These are phyloP conservation scores for Drosophila imparisetae DNA, from an alignment of 2,888 invertebrate species.

Conservation along the genomic window DNA sequence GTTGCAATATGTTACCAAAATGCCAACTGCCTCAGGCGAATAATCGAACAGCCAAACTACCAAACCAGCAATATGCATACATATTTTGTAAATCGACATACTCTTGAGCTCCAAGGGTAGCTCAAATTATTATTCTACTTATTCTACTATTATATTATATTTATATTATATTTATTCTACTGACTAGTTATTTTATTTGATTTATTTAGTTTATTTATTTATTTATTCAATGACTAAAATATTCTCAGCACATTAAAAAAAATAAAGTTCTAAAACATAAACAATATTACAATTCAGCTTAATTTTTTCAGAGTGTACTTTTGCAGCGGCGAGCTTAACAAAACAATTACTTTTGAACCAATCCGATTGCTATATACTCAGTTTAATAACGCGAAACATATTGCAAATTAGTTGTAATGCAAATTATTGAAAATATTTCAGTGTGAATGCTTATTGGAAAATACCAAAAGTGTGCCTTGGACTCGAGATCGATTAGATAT, in stretches of 20 bases:
- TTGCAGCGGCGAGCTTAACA: no score
- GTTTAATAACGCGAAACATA: no score
- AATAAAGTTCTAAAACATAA: neutral
- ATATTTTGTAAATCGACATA: neutral
- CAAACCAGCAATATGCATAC: neutral
- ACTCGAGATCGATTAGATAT: no score
- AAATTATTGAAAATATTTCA: no score
- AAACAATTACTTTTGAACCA: no score
- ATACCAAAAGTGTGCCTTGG: no score
- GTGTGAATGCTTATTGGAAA: no score
- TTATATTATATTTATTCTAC: neutral
- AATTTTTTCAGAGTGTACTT: no score
- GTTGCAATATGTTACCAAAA: conserved; percentile 64
- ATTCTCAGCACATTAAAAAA: neutral
- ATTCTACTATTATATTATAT: no score
- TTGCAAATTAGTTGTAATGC: no score
- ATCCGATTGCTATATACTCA: no score
- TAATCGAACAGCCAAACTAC: conserved; percentile 9
- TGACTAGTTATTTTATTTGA: neutral
- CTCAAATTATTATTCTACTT: neutral
- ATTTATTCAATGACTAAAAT: neutral
- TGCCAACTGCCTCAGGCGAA: conserved; percentile 32
- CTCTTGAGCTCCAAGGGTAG: neutral
- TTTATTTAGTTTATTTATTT: neutral
- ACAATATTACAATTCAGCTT: neutral